Evolutionary conservation across 1,140 invertebrate genomes (phyloP).

Genomic region (Diorhabda carinulata): DNA sequence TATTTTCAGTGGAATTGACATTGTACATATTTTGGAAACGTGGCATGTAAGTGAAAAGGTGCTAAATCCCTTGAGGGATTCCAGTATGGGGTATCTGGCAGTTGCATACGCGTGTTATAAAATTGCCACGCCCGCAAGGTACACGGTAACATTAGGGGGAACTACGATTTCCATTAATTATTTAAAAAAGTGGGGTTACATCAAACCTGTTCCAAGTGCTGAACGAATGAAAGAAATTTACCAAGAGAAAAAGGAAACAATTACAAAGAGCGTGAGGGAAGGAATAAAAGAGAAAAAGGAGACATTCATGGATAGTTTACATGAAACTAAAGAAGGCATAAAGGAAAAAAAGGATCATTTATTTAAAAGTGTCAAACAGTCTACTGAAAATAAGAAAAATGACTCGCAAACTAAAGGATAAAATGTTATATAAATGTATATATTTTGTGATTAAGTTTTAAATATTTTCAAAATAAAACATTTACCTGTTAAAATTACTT

Average conservation of each 20-base stretch:
- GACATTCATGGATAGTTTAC: conserved; percentile 38
- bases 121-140: conserved; percentile 82
- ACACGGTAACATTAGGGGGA: conserved; percentile 81
- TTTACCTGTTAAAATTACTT: background rate
- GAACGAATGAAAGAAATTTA: conserved; percentile 60
- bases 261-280: conserved; percentile 43
- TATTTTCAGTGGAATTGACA: conserved; percentile 76
- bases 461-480: background rate
- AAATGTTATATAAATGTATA: background rate
- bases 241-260: conserved; percentile 51
- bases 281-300: conserved; percentile 34
- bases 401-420: background rate
- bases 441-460: background rate
- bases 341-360: conserved; percentile 32
- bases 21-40: conserved; percentile 70
- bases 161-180: conserved; percentile 69
- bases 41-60: conserved; percentile 73
- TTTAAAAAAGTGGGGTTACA: conserved; percentile 62
- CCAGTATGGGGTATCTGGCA: conserved; percentile 81
- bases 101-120: conserved; percentile 89
- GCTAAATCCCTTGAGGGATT: conserved; percentile 67
- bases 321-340: conserved; percentile 33
- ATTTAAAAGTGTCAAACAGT: conserved; percentile 25
- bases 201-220: conserved; percentile 62
- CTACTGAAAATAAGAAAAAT: conserved; percentile 11